Evolutionary conservation across 2,888 invertebrate species (phyloP).

Genomic region (Spodoptera exigua): DNA sequence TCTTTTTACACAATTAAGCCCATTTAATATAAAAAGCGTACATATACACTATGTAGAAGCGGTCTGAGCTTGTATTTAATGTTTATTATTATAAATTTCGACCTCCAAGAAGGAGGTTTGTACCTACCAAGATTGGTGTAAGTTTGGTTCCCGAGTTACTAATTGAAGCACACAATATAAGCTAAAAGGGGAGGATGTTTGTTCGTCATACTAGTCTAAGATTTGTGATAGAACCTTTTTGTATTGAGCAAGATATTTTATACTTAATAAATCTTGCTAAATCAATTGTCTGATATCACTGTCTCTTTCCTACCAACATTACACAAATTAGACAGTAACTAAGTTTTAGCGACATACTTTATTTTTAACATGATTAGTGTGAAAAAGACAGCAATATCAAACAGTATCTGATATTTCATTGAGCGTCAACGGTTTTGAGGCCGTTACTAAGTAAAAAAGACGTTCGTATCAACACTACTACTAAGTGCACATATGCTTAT

Average conservation of each 20-base stretch:
- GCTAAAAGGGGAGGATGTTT: too few species aligned
- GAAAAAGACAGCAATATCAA: too few species aligned
- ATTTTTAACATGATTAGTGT: too few species aligned
- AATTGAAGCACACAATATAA: slow-evolving; percentile 15
- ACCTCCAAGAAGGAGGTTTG: slow-evolving; percentile 56
- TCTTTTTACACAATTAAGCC: slow-evolving; percentile 41
- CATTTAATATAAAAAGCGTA: slow-evolving; percentile 65
- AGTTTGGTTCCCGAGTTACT: slow-evolving; percentile 9
- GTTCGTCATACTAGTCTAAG: too few species aligned
- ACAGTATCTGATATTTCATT: not conserved
- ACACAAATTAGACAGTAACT: too few species aligned
- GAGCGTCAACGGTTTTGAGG: not conserved
- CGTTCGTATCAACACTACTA: slow-evolving; percentile 11
- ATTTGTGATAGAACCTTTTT: too few species aligned
- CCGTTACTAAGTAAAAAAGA: not conserved
- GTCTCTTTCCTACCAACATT: too few species aligned
- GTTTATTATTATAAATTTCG: slow-evolving; percentile 55
- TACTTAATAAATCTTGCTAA: too few species aligned
- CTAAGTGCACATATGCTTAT: slow-evolving; percentile 20
- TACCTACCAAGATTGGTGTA: slow-evolving; percentile 49
- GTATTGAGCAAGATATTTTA: too few species aligned
- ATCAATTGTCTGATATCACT: too few species aligned
- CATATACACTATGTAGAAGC: slow-evolving; percentile 64
- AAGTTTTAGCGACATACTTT: too few species aligned
- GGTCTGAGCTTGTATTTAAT: slow-evolving; percentile 60